Evolutionary conservation across 1,140 invertebrate genomes (phyloP).

Genomic region (Cyphomyrmex costatus): DNA sequence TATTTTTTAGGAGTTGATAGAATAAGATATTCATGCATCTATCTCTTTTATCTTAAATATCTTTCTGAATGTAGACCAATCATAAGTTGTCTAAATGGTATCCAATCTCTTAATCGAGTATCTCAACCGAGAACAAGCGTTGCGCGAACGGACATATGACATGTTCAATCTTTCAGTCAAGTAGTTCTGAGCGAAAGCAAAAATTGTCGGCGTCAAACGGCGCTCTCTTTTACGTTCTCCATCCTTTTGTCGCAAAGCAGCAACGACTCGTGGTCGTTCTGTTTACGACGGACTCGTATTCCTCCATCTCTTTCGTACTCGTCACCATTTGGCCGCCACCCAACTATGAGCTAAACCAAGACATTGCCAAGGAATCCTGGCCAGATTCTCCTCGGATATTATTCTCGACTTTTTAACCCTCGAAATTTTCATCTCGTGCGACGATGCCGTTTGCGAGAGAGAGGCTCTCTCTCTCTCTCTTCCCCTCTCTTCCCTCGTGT

Average conservation of each 20-base stretch:
- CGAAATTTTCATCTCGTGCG: constrained; percentile 63
- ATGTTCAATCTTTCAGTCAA: constrained; percentile 20
- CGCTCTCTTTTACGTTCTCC: background rate
- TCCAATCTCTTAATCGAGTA: no score
- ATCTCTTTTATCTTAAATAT: no score
- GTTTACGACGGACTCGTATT: constrained; percentile 66
- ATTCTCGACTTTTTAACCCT: constrained; percentile 74
- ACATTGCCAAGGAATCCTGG: constrained; percentile 82
- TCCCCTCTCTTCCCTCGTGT: background rate
- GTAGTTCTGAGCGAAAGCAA: constrained; percentile 17
- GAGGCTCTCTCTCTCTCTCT: background rate
- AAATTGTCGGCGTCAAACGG: background rate
- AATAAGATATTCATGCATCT: no score
- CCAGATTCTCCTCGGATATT: constrained; percentile 72
- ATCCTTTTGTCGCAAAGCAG: constrained; percentile 30
- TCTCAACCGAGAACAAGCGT: background rate
- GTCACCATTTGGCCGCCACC: constrained; percentile 82
- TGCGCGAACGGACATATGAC: background rate
- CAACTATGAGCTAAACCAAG: constrained; percentile 78
- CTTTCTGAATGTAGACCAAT: no score
- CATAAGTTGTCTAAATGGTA: no score
- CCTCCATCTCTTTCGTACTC: constrained; percentile 73
- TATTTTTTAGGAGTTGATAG: no score
- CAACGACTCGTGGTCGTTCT: constrained; percentile 58
- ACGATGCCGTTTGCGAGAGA: background rate